Conservation (phyloP, 1,140 invertebrate species). For the Halyomorpha halys region DNA sequence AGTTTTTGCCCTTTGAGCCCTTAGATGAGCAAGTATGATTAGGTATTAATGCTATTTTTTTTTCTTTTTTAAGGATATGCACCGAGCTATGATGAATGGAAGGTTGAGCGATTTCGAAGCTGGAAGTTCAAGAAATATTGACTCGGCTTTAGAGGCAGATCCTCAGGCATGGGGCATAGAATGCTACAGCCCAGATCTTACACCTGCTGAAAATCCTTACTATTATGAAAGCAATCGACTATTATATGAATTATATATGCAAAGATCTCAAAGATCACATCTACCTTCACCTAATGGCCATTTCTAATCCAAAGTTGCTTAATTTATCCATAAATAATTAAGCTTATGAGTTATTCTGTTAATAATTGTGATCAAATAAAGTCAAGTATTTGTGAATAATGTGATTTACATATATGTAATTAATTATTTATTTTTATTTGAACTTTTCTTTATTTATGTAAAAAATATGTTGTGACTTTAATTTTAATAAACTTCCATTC, state of each 20-base stretch:
- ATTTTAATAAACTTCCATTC: too few relatives aligned
- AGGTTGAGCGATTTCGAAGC: neutral
- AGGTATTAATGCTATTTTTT: too few relatives aligned
- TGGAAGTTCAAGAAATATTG: slow-evolving; percentile 1
- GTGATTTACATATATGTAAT: too few relatives aligned
- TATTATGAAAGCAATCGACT: slow-evolving; percentile 54
- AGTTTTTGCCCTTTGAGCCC: too few relatives aligned
- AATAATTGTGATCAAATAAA: too few relatives aligned
- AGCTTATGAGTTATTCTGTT: too few relatives aligned
- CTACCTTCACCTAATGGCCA: neutral
- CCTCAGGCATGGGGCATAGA: slow-evolving; percentile 24
- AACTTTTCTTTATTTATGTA: too few relatives aligned
- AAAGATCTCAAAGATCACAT: slow-evolving; percentile 41
- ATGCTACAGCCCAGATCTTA: slow-evolving; percentile 45
- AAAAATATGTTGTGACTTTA: too few relatives aligned
- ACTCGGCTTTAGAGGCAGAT: neutral
- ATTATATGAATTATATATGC: slow-evolving; percentile 47
- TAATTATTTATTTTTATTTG: too few relatives aligned
- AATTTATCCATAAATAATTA: too few relatives aligned
- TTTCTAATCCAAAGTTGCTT: neutral
- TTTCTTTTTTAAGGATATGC: slow-evolving; percentile 10
- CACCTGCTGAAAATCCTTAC: slow-evolving; percentile 46
- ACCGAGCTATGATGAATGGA: slow-evolving; percentile 3
- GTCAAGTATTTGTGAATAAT: too few relatives aligned
- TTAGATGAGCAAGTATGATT: too few relatives aligned